These are phyloP conservation scores for Hyperopisus bebe DNA, from an alignment of 2,113 vertebrate genomes.

Conservation along the genomic window DNA sequence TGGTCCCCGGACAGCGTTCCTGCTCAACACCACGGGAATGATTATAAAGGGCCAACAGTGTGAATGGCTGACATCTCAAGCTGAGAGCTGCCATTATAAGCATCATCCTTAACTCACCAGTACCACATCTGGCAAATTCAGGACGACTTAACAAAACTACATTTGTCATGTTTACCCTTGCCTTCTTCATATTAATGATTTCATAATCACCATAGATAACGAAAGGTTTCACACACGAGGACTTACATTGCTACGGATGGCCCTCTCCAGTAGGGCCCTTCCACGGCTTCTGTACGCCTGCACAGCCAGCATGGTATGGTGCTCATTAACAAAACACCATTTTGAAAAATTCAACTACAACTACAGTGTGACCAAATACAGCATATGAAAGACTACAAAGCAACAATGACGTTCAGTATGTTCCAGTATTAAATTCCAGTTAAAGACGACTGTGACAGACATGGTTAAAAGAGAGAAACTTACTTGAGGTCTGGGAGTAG, in stretches of 20 bases:
- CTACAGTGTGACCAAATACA: neutral
- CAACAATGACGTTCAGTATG: neutral
- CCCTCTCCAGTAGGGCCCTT: constrained; percentile 75
- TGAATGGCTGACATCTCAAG: neutral
- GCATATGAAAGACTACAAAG: neutral
- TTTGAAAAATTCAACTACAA: neutral
- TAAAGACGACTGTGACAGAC: neutral
- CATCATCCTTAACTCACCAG: neutral
- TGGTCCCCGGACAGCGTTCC: constrained; percentile 60
- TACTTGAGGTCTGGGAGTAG: constrained; percentile 37
- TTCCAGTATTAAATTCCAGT: neutral
- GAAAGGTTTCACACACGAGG: neutral
- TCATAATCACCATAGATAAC: neutral
- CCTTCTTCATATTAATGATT: neutral
- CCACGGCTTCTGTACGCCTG: constrained; percentile 73
- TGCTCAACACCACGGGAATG: constrained; percentile 31
- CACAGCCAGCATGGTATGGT: neutral
- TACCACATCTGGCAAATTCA: neutral
- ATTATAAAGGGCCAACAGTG: neutral
- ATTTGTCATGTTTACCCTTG: neutral
- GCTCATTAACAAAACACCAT: neutral
- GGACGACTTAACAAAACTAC: neutral
- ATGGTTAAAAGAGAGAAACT: neutral
- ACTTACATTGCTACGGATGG: constrained; percentile 76
- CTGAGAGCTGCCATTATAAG: neutral